Conservation (phyloP, 2,113 vertebrate species). For the Synodontis membranacea region DNA sequence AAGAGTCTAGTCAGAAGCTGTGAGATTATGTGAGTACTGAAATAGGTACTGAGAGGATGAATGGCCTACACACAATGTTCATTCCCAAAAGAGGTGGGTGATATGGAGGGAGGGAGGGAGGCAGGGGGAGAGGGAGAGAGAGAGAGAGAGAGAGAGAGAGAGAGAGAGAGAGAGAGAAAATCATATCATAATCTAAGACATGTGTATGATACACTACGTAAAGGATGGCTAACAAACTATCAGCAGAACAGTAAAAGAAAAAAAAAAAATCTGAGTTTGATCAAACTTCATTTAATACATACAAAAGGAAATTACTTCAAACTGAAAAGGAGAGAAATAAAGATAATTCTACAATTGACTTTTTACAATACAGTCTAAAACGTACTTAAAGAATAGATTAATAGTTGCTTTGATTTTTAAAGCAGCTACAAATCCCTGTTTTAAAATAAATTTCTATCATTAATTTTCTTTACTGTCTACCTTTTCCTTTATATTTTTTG, state of each 20-base stretch:
- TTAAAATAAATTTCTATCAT: not conserved
- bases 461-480: not conserved
- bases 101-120: too few relatives aligned
- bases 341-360: not conserved
- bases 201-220: not conserved
- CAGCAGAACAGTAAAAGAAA: not conserved
- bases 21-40: not conserved
- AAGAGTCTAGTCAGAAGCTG: slow-evolving; percentile 14
- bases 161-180: too few relatives aligned
- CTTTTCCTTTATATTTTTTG: not conserved
- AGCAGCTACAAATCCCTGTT: not conserved
- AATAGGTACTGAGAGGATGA: not conserved
- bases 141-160: too few relatives aligned
- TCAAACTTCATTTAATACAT: not conserved
- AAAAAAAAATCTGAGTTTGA: not conserved
- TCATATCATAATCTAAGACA: too few relatives aligned
- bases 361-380: not conserved
- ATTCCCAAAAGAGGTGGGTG: not conserved
- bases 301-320: not conserved
- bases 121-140: too few relatives aligned
- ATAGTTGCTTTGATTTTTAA: not conserved
- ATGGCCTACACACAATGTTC: not conserved
- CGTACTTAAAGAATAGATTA: too few relatives aligned
- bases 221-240: not conserved
- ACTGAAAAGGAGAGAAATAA: not conserved